phyloP scores from a whole-genome alignment of 1,140 invertebrate genomes.

The Drosophila littoralis region DNA sequence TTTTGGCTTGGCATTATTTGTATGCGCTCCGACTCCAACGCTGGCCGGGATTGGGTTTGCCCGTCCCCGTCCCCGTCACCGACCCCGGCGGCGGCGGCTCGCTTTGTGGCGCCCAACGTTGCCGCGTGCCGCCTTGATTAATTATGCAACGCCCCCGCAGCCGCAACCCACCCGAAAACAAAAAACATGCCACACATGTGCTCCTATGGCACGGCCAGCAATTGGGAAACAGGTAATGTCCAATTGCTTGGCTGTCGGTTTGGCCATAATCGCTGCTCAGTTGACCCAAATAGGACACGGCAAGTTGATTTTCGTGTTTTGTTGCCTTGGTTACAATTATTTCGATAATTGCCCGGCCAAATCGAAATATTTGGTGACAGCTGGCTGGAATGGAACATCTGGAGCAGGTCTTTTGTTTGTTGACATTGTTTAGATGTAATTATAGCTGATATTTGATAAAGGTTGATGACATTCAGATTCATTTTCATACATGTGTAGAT shows the following conservation, averaged over 20 bases:
- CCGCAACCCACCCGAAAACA: background rate
- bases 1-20: slow-evolving; percentile 59
- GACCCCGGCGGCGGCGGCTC: too few relatives aligned
- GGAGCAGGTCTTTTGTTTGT: background rate
- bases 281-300: slow-evolving; percentile 58
- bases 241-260: slow-evolving; percentile 36
- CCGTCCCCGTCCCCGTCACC: slow-evolving; percentile 35
- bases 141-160: slow-evolving; percentile 64
- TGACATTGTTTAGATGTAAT: too few relatives aligned
- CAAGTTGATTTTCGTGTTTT: slow-evolving; percentile 47
- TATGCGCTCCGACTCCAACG: slow-evolving; percentile 46
- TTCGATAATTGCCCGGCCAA: slow-evolving; percentile 13
- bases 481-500: too few relatives aligned
- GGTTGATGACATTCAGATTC: too few relatives aligned
- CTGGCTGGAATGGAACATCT: slow-evolving; percentile 21
- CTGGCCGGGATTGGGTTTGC: slow-evolving; percentile 55
- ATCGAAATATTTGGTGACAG: slow-evolving; percentile 13
- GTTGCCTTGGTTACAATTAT: slow-evolving; percentile 35
- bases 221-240: slow-evolving; percentile 27
- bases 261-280: slow-evolving; percentile 35
- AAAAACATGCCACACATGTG: too few relatives aligned
- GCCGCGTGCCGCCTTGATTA: slow-evolving; percentile 78
- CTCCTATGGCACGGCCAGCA: background rate
- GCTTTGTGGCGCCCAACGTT: slow-evolving; percentile 75
- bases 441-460: too few relatives aligned